phyloP scores from a whole-genome alignment of 2,113 vertebrate species.

The Kobus ellipsiprymnus region DNA sequence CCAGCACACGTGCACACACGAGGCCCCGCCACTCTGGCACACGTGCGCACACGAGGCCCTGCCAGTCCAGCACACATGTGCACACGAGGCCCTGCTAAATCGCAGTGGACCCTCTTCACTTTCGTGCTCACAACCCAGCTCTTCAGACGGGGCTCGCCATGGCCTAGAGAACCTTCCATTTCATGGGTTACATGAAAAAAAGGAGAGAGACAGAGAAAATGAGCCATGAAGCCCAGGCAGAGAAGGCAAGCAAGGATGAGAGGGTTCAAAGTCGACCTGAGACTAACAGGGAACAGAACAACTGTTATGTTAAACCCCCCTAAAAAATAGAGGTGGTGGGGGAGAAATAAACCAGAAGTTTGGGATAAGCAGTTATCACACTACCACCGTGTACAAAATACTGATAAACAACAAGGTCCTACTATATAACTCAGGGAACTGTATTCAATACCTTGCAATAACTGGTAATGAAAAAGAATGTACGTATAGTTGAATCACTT shows the following conservation, averaged over 20 bases:
- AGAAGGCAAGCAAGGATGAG: not conserved
- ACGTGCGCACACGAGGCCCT: too few species aligned
- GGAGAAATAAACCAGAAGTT: not conserved
- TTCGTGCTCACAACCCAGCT: not conserved
- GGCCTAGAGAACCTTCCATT: not conserved
- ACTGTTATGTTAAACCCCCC: not conserved
- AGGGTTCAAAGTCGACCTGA: not conserved
- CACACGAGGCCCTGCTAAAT: not conserved
- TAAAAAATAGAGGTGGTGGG: not conserved
- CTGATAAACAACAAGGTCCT: not conserved
- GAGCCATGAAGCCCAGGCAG: not conserved
- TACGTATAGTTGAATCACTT: not conserved
- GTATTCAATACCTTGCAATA: not conserved
- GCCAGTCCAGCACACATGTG: not conserved
- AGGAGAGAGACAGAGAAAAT: not conserved
- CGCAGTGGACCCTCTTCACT: not conserved
- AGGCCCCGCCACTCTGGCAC: too few species aligned
- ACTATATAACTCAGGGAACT: not conserved
- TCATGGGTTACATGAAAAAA: not conserved
- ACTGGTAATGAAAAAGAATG: not conserved
- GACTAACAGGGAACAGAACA: not conserved
- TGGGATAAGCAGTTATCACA: not conserved
- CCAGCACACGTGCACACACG: too few species aligned
- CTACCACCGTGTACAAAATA: not conserved
- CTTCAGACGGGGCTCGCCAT: not conserved